Evolutionary conservation across 2,888 invertebrate genomes (phyloP), one percentile per base, ranked within the genome.

Genomic region (Drosophila leonis): DNA sequence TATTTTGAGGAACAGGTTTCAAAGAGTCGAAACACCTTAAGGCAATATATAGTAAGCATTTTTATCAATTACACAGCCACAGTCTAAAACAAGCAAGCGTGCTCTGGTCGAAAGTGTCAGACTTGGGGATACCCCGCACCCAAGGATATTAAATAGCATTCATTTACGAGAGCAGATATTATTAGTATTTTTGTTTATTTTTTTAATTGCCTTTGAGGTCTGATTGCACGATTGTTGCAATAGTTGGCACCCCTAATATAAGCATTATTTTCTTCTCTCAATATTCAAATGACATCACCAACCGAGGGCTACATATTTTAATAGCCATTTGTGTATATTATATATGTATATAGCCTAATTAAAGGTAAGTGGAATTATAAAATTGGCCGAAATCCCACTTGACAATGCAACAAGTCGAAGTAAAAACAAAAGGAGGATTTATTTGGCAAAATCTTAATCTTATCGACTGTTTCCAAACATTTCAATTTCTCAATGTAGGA

Each of bases 381-480:
- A 24, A 20, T 24, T 35, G 27, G n/a, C 15, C 15, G 35, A 20
- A 52, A 52, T 35, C 27, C 6, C 24, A 10, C 15, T 52, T 24
- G 24, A 6, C n/a, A 20, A 27, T 27, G 4, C 27, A 27, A 39
- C 20, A 55, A 27, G 24, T 55, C 13, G 20, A 46, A 20, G 7
- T 4, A 12, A 15, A 63, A 52, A 18, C 31, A 8, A 44, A 18
- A 18, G 15, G 31, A 31, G n/a, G 33, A 5, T 54, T 39, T 12
- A 37, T 56, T 61, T 35, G 4, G 13, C n/a, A 52, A 63, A 73
- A 42, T 65, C 46, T n/a, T 51, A 76, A 75, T 72, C 75, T 52
- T 63, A 52, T 69, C 62, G 63, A 63, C 60, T 78, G 60, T 52
- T 69, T 29, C 29, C n/a, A 41, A 60, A 62, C 62, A 65, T 59